Conservation (phyloP, 1,140 invertebrate species). For the Cydia pomonella region DNA sequence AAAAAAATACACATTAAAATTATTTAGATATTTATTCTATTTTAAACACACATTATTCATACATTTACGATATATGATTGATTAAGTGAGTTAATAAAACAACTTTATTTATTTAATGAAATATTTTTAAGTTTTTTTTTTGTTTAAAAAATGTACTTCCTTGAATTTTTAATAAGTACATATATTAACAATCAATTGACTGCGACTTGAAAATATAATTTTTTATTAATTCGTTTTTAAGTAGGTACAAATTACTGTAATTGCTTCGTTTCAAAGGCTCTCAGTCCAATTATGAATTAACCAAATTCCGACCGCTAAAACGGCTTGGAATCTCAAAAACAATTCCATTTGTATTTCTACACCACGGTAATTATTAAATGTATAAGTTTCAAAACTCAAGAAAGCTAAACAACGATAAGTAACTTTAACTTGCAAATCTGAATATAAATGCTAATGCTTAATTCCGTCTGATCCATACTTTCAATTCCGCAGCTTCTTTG, state of each 20-base stretch:
- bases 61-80: too few species aligned
- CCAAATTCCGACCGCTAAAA: constrained; percentile 16
- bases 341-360: constrained; percentile 26
- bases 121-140: too few species aligned
- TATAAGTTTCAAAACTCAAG: constrained; percentile 28
- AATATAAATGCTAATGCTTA: constrained; percentile 74
- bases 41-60: too few species aligned
- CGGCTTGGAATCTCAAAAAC: constrained; percentile 19
- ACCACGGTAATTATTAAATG: constrained; percentile 29
- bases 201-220: background rate
- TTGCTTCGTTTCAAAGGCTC: background rate
- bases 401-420: constrained; percentile 63
- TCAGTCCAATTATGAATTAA: constrained; percentile 8
- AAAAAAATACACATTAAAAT: background rate
- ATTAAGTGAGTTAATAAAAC: too few species aligned
- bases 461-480: constrained; percentile 69
- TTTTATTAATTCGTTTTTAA: background rate
- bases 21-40: too few species aligned
- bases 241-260: constrained; percentile 35
- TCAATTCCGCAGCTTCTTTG: constrained; percentile 63
- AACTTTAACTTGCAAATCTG: constrained; percentile 68
- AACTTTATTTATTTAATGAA: too few species aligned
- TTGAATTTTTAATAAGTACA: too few species aligned
- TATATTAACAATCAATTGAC: constrained; percentile 14
- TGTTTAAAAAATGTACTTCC: too few species aligned